Evolutionary conservation across 30 jellyfish, hydroid and myxozoan genomes (phyloP).

Genomic region (Hydractinia echinata): DNA sequence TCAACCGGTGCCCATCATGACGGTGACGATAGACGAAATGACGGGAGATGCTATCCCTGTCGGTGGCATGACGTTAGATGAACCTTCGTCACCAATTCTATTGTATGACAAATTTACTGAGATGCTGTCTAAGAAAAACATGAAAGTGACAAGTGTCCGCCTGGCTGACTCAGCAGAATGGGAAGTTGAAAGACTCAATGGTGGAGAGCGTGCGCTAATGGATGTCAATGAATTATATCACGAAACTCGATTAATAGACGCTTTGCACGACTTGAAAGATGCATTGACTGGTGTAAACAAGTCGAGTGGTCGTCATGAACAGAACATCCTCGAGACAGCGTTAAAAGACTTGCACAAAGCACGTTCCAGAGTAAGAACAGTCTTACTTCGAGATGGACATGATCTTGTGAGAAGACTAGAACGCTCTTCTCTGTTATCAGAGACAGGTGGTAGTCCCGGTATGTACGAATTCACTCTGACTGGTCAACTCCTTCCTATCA

Average conservation of each 20-base stretch:
- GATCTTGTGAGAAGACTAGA: slow-evolving; percentile 55
- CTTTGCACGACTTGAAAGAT: slow-evolving; percentile 67
- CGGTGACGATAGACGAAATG: slow-evolving; percentile 66
- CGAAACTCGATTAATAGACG: slow-evolving; percentile 72
- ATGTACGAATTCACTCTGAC: slow-evolving; percentile 80
- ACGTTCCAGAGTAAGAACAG: slow-evolving; percentile 58
- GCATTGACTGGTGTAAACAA: slow-evolving; percentile 67
- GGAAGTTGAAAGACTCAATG: slow-evolving; percentile 62
- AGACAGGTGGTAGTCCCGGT: slow-evolving; percentile 96
- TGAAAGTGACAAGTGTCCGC: slow-evolving; percentile 88
- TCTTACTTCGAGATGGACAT: slow-evolving; percentile 58
- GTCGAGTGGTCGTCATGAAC: slow-evolving; percentile 82
- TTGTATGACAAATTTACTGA: slow-evolving; percentile 73
- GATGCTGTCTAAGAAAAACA: slow-evolving; percentile 45
- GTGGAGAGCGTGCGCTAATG: slow-evolving; percentile 82
- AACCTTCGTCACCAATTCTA: slow-evolving; percentile 54
- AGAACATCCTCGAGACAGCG: slow-evolving; percentile 64
- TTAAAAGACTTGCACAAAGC: slow-evolving; percentile 64
- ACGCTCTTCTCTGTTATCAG: slow-evolving; percentile 55
- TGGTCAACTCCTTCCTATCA: slow-evolving; percentile 86
- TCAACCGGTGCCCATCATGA: slow-evolving; percentile 64
- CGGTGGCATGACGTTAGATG: slow-evolving; percentile 75
- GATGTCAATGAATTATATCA: slow-evolving; percentile 88
- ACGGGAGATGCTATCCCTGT: slow-evolving; percentile 83
- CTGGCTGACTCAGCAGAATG: slow-evolving; percentile 34